Conservation (phyloP, 2,888 invertebrate species). For the Cistogaster globosa region DNA sequence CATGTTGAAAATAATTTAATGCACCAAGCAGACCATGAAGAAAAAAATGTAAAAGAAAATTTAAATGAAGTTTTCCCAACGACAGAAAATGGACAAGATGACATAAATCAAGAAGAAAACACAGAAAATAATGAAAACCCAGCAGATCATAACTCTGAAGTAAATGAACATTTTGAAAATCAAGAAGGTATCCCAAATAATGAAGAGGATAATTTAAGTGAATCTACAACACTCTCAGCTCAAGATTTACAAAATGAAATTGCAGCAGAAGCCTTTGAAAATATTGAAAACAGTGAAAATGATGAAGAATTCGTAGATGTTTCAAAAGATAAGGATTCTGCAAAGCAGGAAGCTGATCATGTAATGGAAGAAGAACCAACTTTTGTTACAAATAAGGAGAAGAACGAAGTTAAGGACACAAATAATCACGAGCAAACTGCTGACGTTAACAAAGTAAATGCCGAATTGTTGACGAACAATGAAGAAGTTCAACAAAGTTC, state of each 20-base stretch:
- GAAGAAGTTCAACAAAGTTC: conserved; percentile 54
- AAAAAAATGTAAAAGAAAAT: conserved; percentile 9
- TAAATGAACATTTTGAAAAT: not conserved
- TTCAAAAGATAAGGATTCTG: conserved; percentile 2
- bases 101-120: not conserved
- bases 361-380: not conserved
- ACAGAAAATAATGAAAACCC: not conserved
- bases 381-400: conserved; percentile 25
- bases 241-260: not conserved
- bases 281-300: not conserved
- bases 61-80: not conserved
- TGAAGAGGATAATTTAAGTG: conserved; percentile 6
- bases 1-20: not conserved
- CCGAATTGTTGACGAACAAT: conserved; percentile 61
- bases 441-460: not conserved
- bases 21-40: not conserved
- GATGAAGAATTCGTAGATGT: conserved; percentile 1
- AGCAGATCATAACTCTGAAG: not conserved
- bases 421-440: not conserved
- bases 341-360: not conserved
- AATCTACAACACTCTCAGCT: conserved; percentile 1
- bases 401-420: conserved; percentile 51
- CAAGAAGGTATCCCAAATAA: not conserved
- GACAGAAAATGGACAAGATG: not conserved
- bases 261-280: not conserved